These are phyloP conservation scores for Boloria euphrosyne DNA, from an alignment of 2,888 invertebrate species.

Conservation along the genomic window DNA sequence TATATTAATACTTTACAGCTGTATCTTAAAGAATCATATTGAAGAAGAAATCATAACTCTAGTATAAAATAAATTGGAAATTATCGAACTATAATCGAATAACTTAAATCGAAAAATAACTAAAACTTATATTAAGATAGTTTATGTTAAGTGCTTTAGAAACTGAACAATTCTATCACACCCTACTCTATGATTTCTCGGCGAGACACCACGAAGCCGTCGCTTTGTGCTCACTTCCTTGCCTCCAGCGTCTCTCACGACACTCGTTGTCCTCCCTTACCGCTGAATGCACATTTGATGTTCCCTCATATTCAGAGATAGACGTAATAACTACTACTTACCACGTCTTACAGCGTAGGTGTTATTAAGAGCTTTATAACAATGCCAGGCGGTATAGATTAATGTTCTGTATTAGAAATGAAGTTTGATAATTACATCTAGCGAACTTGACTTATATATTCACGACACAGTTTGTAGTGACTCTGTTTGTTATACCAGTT, in stretches of 20 bases:
- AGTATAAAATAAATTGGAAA: too few species aligned
- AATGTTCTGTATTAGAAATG: slow-evolving; percentile 4
- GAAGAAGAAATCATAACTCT: too few species aligned
- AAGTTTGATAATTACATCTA: background rate
- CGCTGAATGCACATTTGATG: slow-evolving; percentile 63
- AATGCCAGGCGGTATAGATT: slow-evolving; percentile 8
- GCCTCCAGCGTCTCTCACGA: slow-evolving; percentile 52
- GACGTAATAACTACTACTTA: slow-evolving; percentile 38
- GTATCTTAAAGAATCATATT: too few species aligned
- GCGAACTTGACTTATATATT: too few species aligned
- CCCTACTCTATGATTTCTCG: slow-evolving; percentile 37
- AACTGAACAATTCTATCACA: background rate
- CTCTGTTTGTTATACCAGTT: too few species aligned
- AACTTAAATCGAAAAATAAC: too few species aligned
- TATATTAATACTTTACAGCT: too few species aligned
- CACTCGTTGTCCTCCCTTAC: slow-evolving; percentile 49
- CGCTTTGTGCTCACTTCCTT: slow-evolving; percentile 64
- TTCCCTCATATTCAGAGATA: slow-evolving; percentile 44
- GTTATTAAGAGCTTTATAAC: slow-evolving; percentile 28
- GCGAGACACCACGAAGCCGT: slow-evolving; percentile 57
- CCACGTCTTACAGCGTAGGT: slow-evolving; percentile 27
- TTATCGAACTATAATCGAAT: too few species aligned
- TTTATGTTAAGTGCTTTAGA: background rate
- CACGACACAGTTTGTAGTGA: too few species aligned
- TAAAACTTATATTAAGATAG: background rate